phyloP scores from a whole-genome alignment of 2,113 vertebrate genomes.

The Gila orcuttii region DNA sequence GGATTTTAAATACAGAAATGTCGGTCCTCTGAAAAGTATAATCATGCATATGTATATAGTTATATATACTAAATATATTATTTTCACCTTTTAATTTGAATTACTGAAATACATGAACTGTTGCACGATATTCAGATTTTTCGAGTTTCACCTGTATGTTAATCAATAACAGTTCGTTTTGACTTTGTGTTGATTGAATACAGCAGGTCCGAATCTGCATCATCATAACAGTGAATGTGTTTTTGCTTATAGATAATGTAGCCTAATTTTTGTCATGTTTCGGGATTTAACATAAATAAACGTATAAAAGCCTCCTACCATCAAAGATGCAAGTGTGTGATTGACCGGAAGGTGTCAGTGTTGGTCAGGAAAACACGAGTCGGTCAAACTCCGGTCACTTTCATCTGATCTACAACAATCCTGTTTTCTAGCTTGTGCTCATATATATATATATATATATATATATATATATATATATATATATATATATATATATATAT shows the following conservation, averaged over 20 bases:
- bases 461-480: background rate
- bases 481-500: background rate
- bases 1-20: too few species aligned
- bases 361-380: slow-evolving; percentile 36
- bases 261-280: background rate
- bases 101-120: too few species aligned
- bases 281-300: background rate
- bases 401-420: background rate
- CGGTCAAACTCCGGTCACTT: background rate
- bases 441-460: background rate
- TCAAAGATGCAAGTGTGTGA: background rate
- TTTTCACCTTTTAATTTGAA: too few species aligned
- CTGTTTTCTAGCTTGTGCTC: background rate
- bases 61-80: too few species aligned
- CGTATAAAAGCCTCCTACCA: background rate
- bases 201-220: background rate
- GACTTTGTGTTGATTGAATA: background rate
- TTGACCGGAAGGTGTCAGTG: slow-evolving; percentile 68
- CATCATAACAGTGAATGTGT: background rate
- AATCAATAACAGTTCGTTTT: background rate
- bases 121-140: too few species aligned
- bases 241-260: background rate
- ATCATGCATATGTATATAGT: too few species aligned
- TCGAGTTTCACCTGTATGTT: too few species aligned
- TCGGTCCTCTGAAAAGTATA: too few species aligned